phyloP scores from a whole-genome alignment of 2,888 invertebrate species.

The Archips xylosteana region DNA sequence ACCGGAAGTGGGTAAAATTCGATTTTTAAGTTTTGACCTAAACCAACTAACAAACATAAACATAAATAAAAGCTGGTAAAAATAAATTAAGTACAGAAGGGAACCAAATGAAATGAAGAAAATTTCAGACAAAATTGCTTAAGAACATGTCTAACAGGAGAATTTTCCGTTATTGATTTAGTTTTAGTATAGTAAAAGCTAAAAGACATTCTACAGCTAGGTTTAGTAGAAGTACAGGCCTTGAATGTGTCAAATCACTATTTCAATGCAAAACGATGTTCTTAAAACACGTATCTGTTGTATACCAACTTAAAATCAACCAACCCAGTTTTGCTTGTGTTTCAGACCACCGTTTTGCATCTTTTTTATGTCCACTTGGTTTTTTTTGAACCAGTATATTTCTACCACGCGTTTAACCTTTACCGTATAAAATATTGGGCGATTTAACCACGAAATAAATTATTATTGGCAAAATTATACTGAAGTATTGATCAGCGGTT shows the following conservation, averaged over 20 bases:
- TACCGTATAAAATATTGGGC: background rate
- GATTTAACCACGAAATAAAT: background rate
- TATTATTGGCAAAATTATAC: background rate
- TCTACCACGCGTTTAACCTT: background rate
- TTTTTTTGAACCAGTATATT: background rate
- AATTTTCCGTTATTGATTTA: background rate
- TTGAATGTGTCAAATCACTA: slow-evolving; percentile 34
- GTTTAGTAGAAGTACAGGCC: background rate
- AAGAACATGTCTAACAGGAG: background rate
- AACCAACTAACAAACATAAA: no score
- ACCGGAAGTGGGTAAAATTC: no score
- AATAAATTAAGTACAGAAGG: background rate
- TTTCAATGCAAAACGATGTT: slow-evolving; percentile 13
- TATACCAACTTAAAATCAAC: background rate
- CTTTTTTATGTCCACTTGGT: slow-evolving; percentile 8
- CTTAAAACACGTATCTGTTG: background rate
- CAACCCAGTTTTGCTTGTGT: background rate
- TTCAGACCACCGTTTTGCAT: slow-evolving; percentile 14
- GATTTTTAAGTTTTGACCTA: no score
- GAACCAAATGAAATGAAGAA: background rate
- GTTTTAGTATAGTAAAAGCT: background rate
- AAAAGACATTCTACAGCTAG: background rate
- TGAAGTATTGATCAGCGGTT: background rate
- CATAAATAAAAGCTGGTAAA: no score
- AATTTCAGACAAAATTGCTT: slow-evolving; percentile 2